A percentile compares a stretch with the other conserved stretches of the same genome.
Conservation (phyloP, 2,113 vertebrate species). For the Ptilorrhoa leucosticta region DNA sequence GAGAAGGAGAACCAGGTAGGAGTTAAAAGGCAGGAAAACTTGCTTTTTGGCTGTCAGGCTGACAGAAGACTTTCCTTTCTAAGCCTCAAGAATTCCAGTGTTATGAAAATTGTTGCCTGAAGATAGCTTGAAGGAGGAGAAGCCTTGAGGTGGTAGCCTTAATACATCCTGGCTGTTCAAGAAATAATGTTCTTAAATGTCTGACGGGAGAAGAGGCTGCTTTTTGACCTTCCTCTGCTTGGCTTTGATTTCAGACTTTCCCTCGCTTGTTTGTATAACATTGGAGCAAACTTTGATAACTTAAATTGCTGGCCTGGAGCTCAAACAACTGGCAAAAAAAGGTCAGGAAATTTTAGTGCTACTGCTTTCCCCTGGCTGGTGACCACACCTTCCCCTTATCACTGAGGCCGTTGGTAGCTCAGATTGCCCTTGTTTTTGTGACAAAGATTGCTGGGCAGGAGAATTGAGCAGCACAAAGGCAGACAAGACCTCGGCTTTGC, state of each 20-base stretch:
- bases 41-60: not conserved
- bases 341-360: not conserved
- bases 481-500: not conserved
- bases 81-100: not conserved
- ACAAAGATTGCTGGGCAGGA: not conserved
- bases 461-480: not conserved
- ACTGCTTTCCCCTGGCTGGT: not conserved
- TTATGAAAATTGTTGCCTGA: not conserved
- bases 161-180: not conserved
- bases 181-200: not conserved
- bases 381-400: not conserved
- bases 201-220: not conserved
- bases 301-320: not conserved
- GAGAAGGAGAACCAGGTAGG: not conserved
- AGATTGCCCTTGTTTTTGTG: not conserved
- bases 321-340: not conserved
- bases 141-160: not conserved
- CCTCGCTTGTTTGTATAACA: not conserved
- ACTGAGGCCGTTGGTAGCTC: not conserved
- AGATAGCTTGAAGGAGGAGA: not conserved
- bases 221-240: not conserved
- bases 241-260: not conserved
- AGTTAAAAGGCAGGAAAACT: not conserved
- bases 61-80: not conserved
- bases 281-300: not conserved